Evolutionary conservation across 2,797 vertebrate species (phyloP), one percentile per base, ranked within the genome.

Genomic region (Gadopsis marmoratus): DNA sequence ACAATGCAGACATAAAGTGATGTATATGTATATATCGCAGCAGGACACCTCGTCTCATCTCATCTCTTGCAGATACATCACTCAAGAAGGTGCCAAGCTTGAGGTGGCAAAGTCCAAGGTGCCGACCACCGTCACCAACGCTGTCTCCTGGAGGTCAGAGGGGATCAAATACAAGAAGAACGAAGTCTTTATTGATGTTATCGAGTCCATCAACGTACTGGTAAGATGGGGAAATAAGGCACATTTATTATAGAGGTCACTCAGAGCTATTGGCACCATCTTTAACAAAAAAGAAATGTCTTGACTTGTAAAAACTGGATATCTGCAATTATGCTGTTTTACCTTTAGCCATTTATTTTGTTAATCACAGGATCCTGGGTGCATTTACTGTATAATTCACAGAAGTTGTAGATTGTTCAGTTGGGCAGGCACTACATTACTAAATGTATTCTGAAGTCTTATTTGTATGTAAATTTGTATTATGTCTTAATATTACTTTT

Each of bases 91-190:
- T 2, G 93, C 96, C 74, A 98, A 98, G 85, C 94, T 99, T 33
- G 97, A 98, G 79, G 96, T 97, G 0, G 88, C 96, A 35, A 97
- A 96, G 83, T 93, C 93, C 1, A 96, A 96, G 8, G 97, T 98
- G 10, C 97, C 97, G 0, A 96, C 96, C 71, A 98, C 97, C 0
- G 97, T 99, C 80, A 99, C 97, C 74, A 98, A 98, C 0, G 97
- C 97, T 0, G 97, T 99, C 74, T 99, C 97, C 71, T 99, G 97
- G 97, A 96, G 97, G 79, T 98, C 97, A 0, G 97, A 98, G 89
- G 97, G 97, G 26, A 94, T 99, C 79, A 97, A 94, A 72, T 98
- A 99, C 92, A 99, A 98, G 91, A 98, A 98, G 94, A 99, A 99
- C 0, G 97, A 98, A 83, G 97, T 99, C 72, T 98, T 99, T 82